Percentiles rank a stretch among this genome's conserved stretches.
These are phyloP conservation scores for Rhamnusium bicolor DNA, from an alignment of 2,888 invertebrate species.

Conservation along the genomic window DNA sequence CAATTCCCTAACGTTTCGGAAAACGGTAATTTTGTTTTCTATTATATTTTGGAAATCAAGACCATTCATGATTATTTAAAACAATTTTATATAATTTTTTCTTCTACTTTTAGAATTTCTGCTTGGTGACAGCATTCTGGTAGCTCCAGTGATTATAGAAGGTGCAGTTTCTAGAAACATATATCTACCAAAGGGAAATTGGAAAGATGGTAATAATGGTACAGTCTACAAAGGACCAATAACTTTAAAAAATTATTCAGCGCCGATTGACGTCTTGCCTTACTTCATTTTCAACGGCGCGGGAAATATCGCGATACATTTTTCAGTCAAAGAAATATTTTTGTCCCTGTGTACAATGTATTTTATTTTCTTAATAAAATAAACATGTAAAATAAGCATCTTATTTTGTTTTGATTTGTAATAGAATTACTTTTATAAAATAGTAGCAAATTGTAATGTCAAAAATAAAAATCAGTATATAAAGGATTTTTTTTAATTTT, in stretches of 20 bases:
- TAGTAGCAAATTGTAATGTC: too few species aligned
- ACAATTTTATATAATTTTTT: neutral
- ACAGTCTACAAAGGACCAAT: conserved; percentile 73
- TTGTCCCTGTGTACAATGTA: neutral
- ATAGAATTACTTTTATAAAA: too few species aligned
- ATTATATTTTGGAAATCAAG: too few species aligned
- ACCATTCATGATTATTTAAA: too few species aligned
- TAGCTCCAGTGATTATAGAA: conserved; percentile 82
- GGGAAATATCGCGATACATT: neutral
- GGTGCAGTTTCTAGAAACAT: conserved; percentile 78
- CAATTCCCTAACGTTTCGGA: too few species aligned
- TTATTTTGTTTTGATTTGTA: neutral
- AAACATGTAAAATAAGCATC: neutral
- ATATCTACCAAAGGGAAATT: conserved; percentile 83
- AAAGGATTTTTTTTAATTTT: too few species aligned
- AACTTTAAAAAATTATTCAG: conserved; percentile 78
- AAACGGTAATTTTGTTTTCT: too few species aligned
- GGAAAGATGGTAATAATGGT: conserved; percentile 78
- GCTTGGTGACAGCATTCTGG: conserved; percentile 83
- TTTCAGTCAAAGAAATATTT: neutral
- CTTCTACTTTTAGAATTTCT: conserved; percentile 79
- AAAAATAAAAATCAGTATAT: too few species aligned
- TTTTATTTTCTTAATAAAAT: neutral
- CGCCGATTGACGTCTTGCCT: conserved; percentile 79
- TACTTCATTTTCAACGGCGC: conserved; percentile 57